Evolutionary conservation across 1,140 invertebrate genomes (phyloP), one percentile per base, ranked within the genome.

Genomic region (Eubasilissa regina): DNA sequence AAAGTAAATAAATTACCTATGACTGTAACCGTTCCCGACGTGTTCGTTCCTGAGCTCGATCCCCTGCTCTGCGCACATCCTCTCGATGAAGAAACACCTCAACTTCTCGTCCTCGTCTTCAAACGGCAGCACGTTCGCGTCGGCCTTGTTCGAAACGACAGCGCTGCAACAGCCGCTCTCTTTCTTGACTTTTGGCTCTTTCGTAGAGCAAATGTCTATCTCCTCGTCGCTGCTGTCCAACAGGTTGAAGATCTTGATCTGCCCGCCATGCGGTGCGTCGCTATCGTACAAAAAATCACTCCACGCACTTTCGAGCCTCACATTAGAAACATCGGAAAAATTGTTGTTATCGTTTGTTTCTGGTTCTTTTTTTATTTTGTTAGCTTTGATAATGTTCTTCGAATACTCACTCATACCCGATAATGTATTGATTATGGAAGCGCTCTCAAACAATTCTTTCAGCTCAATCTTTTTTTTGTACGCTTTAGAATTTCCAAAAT

Each of bases 1-100:
- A n/a, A n/a, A n/a, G n/a, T n/a, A n/a, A n/a, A n/a, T n/a, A n/a
- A n/a, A n/a, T 78, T 55, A 81, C 51, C 80, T 78, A 17, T 70
- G 64, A 80, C 17, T 70, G 62, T 84, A 88, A 13, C 88, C 87
- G 44, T 85, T 85, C 0, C 87, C 88, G 9, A 89, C 83, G 81
- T 87, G 85, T 53, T 89, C 88, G 75, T 88, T 88, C 55, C 87
- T 82, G 64, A 89, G 76, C 75, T 89, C 87, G 0, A 89, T 81
- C 0, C 88, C 88, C 0, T 89, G 85, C 45, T 89, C 86, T 0
- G 84, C 83, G 80, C 87, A 89, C 72, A 84, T 85, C 60, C 77
- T 84, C 81, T 89, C 88, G 7, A 89, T 77, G 72, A 83, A 89
- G 58, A 87, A 9, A 78, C 86, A 89, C 79, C 81, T 76, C 8